Base-by-base conservation (phyloP, 2,888 invertebrate species). In the Saturnia japonica region DNA sequence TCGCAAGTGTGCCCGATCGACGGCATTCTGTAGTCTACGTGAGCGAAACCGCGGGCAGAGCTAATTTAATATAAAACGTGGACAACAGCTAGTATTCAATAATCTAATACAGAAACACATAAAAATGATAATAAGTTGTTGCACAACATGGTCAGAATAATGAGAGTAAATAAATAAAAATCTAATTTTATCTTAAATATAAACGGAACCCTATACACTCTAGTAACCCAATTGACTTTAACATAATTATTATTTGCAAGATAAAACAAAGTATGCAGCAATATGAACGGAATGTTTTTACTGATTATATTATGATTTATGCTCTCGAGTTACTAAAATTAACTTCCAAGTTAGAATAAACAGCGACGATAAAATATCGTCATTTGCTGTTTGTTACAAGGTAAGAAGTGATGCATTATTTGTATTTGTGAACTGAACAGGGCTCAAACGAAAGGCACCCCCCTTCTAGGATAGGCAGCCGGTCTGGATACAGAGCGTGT, bases 261-360 rank as follows among this genome's bases (percentile, higher is more conserved):
- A 64, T 69, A 69, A 64, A 62, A 22, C 45, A 22, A 60, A 60
- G 28, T 19, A 40, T 69, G 45, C 34, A 34, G 42, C 69, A 45
- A 51, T 70, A 60, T 69, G 51, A 70, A 70, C 72, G 76, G 76
- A 75, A 78, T 74, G 73, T 77, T 77, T 76, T 70, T 72, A 73
- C 70, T 68, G 73, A 76, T 74, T 75, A 72, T 6, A 34, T 34
- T 34, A 47, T 69, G 47, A 69, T 69, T 66, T 69, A 69, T 62
- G n/a, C 25, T 60, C 12, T 25, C 67, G 64, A 67, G 67, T 54
- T 72, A 73, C 70, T 72, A 73, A 64, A 66, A 66, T 25, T 71
- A 74, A 73, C 60, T 28, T 40, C 47, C 67, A 66, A 34, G 67
- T 72, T 68, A 68, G n/a, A 71, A 67, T 66, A 67, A 60, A 28